phyloP scores from a whole-genome alignment of 1,140 invertebrate genomes.

The Penaeus vannamei region DNA sequence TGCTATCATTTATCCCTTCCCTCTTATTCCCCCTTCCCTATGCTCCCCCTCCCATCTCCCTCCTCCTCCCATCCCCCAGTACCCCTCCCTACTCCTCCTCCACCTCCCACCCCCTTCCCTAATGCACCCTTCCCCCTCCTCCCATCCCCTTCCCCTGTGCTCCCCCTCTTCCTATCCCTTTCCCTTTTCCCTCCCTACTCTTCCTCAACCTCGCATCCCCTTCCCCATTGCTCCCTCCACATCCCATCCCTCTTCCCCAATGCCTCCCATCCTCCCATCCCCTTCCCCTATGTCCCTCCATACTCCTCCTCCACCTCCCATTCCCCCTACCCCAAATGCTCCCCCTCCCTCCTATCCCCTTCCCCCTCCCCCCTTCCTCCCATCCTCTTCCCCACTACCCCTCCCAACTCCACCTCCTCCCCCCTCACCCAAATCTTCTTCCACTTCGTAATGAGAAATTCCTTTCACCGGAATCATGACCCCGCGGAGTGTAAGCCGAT shows the following conservation, averaged over 20 bases:
- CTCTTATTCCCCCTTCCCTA: not conserved
- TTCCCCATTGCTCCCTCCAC: not conserved
- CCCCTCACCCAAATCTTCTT: not conserved
- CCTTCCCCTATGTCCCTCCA: too few relatives aligned
- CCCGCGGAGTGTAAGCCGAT: too few relatives aligned
- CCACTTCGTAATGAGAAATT: not conserved
- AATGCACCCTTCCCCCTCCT: too few relatives aligned
- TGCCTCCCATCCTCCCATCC: too few relatives aligned
- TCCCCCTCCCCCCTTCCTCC: not conserved
- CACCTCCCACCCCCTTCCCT: too few relatives aligned
- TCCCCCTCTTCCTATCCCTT: conserved; percentile 1
- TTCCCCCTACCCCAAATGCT: not conserved
- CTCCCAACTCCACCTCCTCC: not conserved
- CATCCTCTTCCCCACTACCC: not conserved
- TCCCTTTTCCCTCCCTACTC: not conserved
- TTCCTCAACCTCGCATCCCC: not conserved
- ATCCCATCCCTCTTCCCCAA: too few relatives aligned
- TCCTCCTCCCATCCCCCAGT: not conserved
- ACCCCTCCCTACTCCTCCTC: not conserved
- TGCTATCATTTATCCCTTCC: not conserved
- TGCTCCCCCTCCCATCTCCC: not conserved
- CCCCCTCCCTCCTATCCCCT: not conserved
- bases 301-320: too few relatives aligned
- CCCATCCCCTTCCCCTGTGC: not conserved
- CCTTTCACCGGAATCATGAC: too few relatives aligned